phyloP scores from a whole-genome alignment of 2,113 vertebrate genomes.

The Capreolus pygargus region DNA sequence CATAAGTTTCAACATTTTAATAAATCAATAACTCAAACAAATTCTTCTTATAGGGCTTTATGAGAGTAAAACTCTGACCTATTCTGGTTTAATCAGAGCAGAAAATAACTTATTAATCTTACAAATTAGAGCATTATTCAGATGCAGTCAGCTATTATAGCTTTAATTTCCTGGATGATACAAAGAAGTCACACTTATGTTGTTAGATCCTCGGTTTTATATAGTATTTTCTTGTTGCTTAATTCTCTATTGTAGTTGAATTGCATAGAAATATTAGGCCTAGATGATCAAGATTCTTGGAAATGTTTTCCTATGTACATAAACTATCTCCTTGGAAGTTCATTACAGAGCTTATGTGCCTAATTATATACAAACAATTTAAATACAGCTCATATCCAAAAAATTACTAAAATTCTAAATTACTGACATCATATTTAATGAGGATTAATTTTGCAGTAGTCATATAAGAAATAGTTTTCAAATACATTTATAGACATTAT shows the following conservation, averaged over 20 bases:
- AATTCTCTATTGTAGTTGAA: background rate
- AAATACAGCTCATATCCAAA: background rate
- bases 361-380: background rate
- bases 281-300: background rate
- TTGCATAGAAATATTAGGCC: background rate
- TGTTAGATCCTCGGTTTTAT: background rate
- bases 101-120: background rate
- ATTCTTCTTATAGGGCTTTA: background rate
- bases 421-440: background rate
- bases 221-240: background rate
- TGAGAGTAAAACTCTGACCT: background rate
- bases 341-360: background rate
- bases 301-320: background rate
- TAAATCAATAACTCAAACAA: background rate
- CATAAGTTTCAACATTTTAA: background rate
- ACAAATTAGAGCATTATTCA: background rate
- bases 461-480: slow-evolving; percentile 13
- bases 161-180: background rate
- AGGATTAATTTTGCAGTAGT: background rate
- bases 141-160: background rate
- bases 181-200: background rate
- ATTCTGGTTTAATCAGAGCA: background rate
- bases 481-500: background rate
- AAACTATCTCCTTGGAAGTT: background rate
- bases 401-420: background rate